Conservation (phyloP, 2,888 invertebrate genomes). For the Cybosia mesomella region DNA sequence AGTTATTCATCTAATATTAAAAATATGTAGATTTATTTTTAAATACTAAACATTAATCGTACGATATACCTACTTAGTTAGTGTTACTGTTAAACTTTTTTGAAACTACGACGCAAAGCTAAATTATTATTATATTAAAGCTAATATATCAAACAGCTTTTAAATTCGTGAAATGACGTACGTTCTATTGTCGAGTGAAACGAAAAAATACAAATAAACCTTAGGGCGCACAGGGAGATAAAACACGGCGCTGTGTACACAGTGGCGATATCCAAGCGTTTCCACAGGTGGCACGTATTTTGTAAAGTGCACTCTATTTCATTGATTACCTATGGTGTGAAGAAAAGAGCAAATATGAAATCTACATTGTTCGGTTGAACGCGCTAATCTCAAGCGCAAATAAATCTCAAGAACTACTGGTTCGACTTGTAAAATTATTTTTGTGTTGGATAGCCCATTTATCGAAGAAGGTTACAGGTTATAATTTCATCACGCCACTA, state of each 20-base stretch:
- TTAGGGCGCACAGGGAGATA: slow-evolving; percentile 40
- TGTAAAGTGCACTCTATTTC: slow-evolving; percentile 51
- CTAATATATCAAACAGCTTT: background rate
- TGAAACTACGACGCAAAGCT: background rate
- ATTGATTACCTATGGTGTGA: slow-evolving; percentile 33
- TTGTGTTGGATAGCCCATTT: too few species aligned
- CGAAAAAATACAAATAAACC: slow-evolving; percentile 49
- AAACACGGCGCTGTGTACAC: slow-evolving; percentile 45
- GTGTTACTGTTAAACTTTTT: too few species aligned
- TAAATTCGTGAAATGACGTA: background rate
- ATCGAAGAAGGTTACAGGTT: too few species aligned
- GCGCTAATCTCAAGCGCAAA: too few species aligned
- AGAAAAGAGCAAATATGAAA: slow-evolving; percentile 9
- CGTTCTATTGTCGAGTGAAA: slow-evolving; percentile 4
- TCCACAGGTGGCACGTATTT: slow-evolving; percentile 64
- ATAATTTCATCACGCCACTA: too few species aligned
- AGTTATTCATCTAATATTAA: too few species aligned
- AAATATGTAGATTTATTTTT: too few species aligned
- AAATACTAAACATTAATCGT: too few species aligned
- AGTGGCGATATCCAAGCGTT: slow-evolving; percentile 53
- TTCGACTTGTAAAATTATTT: too few species aligned
- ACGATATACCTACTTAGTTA: too few species aligned
- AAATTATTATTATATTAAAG: too few species aligned
- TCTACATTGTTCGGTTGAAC: background rate
- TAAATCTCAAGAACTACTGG: too few species aligned